Conservation (phyloP, 2,113 vertebrate genomes). For the Sinocyclocheilus grahami region DNA sequence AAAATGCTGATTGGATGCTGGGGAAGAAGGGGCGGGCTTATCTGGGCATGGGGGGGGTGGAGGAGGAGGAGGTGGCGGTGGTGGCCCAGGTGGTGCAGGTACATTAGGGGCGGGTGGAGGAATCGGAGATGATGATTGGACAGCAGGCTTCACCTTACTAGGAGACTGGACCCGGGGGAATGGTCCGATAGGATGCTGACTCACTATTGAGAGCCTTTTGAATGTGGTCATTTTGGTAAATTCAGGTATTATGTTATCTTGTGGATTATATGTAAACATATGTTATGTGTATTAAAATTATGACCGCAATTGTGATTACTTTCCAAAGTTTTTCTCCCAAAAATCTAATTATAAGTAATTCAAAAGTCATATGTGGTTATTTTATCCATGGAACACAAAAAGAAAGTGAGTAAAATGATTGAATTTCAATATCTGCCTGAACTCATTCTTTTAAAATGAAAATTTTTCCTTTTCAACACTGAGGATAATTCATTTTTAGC, state of each 20-base stretch:
- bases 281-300: not conserved
- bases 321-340: not conserved
- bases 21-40: slow-evolving; percentile 63
- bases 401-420: not conserved
- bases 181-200: slow-evolving; percentile 83
- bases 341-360: not conserved
- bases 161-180: slow-evolving; percentile 95
- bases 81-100: slow-evolving; percentile 38
- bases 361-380: not conserved
- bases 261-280: not conserved
- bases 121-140: slow-evolving; percentile 31
- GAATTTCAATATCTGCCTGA: not conserved
- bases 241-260: not conserved
- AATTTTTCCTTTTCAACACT: not conserved
- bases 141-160: slow-evolving; percentile 62
- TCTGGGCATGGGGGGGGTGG: slow-evolving; percentile 52
- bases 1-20: slow-evolving; percentile 81
- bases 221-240: not conserved
- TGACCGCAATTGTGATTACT: not conserved
- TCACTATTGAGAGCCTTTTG: slow-evolving; percentile 67
- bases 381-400: not conserved
- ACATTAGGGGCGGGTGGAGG: slow-evolving; percentile 49
- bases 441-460: not conserved
- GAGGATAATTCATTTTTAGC: not conserved
- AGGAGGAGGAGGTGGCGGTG: slow-evolving; percentile 14